A percentile compares a stretch with the other conserved stretches of the same genome.
These are phyloP conservation scores for Uromys caudimaculatus DNA, from an alignment of 2,797 vertebrate genomes.

Conservation along the genomic window DNA sequence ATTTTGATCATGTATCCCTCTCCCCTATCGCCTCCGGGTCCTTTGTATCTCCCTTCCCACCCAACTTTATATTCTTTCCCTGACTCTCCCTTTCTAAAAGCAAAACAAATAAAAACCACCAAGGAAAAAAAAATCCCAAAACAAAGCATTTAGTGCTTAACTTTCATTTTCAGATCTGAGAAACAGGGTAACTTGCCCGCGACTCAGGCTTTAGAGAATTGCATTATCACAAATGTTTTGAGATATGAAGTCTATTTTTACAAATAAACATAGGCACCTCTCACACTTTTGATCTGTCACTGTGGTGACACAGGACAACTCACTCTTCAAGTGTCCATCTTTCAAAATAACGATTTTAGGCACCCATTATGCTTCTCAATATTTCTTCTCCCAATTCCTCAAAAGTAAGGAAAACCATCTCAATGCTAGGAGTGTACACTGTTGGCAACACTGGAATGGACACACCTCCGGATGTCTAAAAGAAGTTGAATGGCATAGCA, in stretches of 20 bases:
- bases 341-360: background rate
- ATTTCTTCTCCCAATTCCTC: background rate
- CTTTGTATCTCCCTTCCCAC: background rate
- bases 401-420: slow-evolving; percentile 16
- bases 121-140: background rate
- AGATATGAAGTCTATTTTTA: background rate
- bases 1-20: background rate
- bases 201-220: background rate
- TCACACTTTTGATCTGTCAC: background rate
- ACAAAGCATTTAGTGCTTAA: background rate
- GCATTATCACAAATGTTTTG: background rate
- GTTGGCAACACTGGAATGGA: background rate
- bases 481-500: background rate
- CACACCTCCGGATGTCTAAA: background rate
- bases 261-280: background rate
- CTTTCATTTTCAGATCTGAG: slow-evolving; percentile 9
- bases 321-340: background rate
- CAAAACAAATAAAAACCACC: background rate
- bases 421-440: background rate
- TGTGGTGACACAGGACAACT: background rate
- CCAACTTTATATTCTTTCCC: background rate
- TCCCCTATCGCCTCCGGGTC: background rate
- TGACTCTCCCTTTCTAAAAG: background rate
- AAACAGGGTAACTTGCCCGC: background rate
- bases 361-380: background rate